Base-by-base conservation (phyloP, 2,888 invertebrate species). In the Trichopoda pennipes region DNA sequence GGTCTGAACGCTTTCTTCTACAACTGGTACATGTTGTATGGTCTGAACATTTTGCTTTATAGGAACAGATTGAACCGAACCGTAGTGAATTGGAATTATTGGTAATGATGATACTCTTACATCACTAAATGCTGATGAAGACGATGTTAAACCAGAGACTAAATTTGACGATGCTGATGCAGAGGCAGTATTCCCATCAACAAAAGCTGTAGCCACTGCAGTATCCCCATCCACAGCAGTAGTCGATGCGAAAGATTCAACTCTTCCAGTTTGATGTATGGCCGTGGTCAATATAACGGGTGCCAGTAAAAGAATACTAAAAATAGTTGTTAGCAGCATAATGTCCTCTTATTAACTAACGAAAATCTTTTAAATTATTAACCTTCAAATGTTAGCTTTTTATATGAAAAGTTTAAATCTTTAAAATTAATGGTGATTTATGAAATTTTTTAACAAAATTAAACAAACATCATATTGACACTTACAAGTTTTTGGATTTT, bases 11-110 rank as follows among this genome's bases (percentile, higher is more conserved):
- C 86, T 84, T 21, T 87, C 85, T 44, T 86, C 78, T 4, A 87
- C 81, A 8, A 88, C 81, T 7, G 88, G 89, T 17, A 87, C 77
- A 17, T 85, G 81, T 70, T 89, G 88, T 1, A 88, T 69, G 0
- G 85, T 81, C 16, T 86, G 87, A 21, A 87, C 76, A 51, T 86
- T 84, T 21, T 87, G 85, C 42, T 86, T 77, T 4, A 87, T 80
- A 14, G 88, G 89, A 38, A 86, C 74, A 32, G 84, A 81, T 72
- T 88, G 87, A 17, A 60, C 4, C 1, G 68, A 3, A 4, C 28
- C 55, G 63, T 49, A 61, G 12, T 55, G 68, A 42, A 51, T 35
- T 14, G 60, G 16, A 23, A 35, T 14, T 32, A 68, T 23, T 0
- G 66, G 12, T 3, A 44, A 9, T 6, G 42, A 14, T 44, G 42